These are phyloP conservation scores for Halictus rubicundus DNA, from an alignment of 1,140 invertebrate genomes.

Conservation along the genomic window DNA sequence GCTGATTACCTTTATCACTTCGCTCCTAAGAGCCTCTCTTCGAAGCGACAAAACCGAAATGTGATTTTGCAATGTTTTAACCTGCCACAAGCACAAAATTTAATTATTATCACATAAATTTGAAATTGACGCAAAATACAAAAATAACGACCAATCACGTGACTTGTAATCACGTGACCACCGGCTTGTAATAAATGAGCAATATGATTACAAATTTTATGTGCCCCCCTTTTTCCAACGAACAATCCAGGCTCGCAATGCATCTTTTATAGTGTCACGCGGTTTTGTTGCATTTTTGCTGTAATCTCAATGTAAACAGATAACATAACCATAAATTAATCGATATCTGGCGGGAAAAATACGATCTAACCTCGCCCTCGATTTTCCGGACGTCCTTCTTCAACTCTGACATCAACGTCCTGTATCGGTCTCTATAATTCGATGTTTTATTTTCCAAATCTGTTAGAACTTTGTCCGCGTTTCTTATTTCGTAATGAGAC, in stretches of 20 bases:
- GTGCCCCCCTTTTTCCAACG: too few relatives aligned
- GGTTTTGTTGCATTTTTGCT: too few relatives aligned
- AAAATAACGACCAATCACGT: too few relatives aligned
- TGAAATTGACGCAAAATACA: too few relatives aligned
- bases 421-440: constrained; percentile 41
- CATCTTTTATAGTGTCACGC: too few relatives aligned
- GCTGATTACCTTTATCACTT: constrained; percentile 42
- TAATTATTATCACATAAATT: too few relatives aligned
- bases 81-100: constrained; percentile 17
- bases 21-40: constrained; percentile 41
- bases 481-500: constrained; percentile 47
- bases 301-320: too few relatives aligned
- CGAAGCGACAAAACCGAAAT: constrained; percentile 40
- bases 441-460: constrained; percentile 48
- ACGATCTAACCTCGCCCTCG: constrained; percentile 52
- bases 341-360: not conserved
- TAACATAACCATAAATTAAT: not conserved
- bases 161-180: too few relatives aligned
- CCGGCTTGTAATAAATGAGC: too few relatives aligned
- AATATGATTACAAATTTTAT: too few relatives aligned
- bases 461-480: constrained; percentile 28
- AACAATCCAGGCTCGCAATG: too few relatives aligned
- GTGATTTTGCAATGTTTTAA: constrained; percentile 45
- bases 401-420: constrained; percentile 48
- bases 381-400: constrained; percentile 55